Evolutionary conservation across 2,888 invertebrate species (phyloP), one percentile per base, ranked within the genome.

Genomic region (Elmis aenea): DNA sequence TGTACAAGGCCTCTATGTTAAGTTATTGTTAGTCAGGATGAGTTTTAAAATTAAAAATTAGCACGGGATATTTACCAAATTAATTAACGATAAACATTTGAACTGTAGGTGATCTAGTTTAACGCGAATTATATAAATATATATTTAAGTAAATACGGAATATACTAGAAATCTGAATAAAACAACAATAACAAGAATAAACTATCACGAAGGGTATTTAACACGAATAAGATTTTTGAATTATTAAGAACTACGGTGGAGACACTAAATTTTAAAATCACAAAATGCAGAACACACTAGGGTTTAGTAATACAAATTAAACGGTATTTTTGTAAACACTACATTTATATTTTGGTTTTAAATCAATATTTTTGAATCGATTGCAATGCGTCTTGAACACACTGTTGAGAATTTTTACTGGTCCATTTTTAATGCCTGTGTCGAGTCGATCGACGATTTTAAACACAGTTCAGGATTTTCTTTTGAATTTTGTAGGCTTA

Each of bases 351-450:
- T 42, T 40, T 45, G 43, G 35, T 42, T 48, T 54, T 30, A 50
- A n/a, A 62, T 62, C 61, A 58, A 62, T 62, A 61, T 58, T 61
- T 61, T 59, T 53, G 48, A 56, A 62, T 62, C 62, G 61, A 62
- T 62, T 42, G 14, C 26, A 34, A 37, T 38, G 42, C 42, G 29
- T 33, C 25, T 35, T 36, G 18, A 18, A 18, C 18, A 18, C 18
- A 18, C 5, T 6, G 18, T 5, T 6, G 8, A 18, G 8, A 18
- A 6, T 18, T 18, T 8, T 5, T 8, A 18, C 18, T 18, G 18
- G n/a, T n/a, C n/a, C n/a, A 18, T 6, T 18, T 18, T 5, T 18
- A 18, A 18, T 18, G 18, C 18, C 5, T 18, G 18, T 18, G 5
- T 8, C 8, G 18, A 8, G 18, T 8, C 18, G 8, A 18, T 8